These are phyloP conservation scores for Azemiops feae DNA, from an alignment of 2,113 vertebrate species.

Conservation along the genomic window DNA sequence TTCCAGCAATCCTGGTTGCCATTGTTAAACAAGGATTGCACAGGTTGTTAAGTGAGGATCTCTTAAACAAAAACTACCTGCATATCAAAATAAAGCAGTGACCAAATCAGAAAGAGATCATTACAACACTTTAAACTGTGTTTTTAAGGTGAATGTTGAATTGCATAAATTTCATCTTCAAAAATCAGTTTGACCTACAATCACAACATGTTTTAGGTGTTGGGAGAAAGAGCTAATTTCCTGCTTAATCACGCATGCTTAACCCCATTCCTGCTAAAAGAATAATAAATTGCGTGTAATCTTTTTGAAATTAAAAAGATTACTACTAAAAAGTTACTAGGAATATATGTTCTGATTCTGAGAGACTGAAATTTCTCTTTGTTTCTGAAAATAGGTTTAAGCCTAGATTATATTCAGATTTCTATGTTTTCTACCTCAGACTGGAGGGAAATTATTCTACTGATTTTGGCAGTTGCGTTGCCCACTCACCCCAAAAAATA, in stretches of 20 bases:
- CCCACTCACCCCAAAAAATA: not conserved
- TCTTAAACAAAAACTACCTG: not conserved
- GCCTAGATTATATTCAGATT: not conserved
- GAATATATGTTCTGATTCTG: not conserved
- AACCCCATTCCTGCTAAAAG: not conserved
- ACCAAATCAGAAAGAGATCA: not conserved
- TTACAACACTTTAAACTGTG: not conserved
- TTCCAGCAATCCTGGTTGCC: not conserved
- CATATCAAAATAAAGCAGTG: not conserved
- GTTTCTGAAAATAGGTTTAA: not conserved
- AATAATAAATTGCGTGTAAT: not conserved
- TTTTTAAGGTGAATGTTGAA: not conserved
- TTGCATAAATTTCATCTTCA: not conserved
- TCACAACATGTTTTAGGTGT: not conserved
- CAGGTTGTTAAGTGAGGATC: not conserved
- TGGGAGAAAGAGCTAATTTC: not conserved
- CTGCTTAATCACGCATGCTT: not conserved
- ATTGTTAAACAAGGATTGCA: not conserved
- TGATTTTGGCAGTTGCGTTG: not conserved
- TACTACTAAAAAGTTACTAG: not conserved
- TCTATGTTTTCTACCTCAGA: not conserved
- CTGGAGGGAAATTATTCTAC: not conserved
- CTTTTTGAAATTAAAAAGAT: not conserved
- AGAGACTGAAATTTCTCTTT: not conserved
- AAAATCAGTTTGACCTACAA: not conserved